Evolutionary conservation across 2,113 vertebrate species (phyloP).

Genomic region (Psittacula cyanocephala): DNA sequence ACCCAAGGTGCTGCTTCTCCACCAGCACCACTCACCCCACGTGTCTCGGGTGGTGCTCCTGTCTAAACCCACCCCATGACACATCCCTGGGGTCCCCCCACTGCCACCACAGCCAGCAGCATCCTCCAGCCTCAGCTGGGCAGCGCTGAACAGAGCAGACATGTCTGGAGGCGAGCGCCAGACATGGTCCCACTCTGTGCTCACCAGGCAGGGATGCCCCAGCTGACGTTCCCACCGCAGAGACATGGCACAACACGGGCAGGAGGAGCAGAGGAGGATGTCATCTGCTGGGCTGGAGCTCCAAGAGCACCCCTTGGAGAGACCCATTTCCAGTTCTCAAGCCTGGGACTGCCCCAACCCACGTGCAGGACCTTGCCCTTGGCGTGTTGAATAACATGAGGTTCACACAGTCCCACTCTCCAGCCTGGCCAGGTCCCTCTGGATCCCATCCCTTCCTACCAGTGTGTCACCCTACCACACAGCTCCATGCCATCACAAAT

Average conservation of each 20-base stretch:
- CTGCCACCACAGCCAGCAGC: neutral
- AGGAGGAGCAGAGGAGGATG: neutral
- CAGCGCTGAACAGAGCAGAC: neutral
- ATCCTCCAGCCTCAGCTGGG: neutral
- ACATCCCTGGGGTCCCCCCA: neutral
- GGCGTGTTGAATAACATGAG: neutral
- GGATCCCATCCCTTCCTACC: neutral
- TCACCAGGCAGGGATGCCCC: neutral
- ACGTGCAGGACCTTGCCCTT: neutral
- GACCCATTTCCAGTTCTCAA: neutral
- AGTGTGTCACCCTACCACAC: neutral
- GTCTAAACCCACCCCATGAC: neutral
- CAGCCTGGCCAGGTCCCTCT: neutral
- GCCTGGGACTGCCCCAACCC: neutral
- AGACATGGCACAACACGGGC: neutral
- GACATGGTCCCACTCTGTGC: neutral
- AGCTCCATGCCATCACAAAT: neutral
- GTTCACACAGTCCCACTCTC: no score
- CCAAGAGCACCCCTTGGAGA: neutral
- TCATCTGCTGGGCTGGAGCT: neutral
- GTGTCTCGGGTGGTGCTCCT: neutral
- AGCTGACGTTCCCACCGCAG: neutral
- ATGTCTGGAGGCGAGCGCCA: neutral
- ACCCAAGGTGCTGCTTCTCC: neutral
- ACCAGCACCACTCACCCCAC: neutral